These are phyloP conservation scores for Scolopax rusticola DNA, from an alignment of 2,797 vertebrate species.

Conservation along the genomic window DNA sequence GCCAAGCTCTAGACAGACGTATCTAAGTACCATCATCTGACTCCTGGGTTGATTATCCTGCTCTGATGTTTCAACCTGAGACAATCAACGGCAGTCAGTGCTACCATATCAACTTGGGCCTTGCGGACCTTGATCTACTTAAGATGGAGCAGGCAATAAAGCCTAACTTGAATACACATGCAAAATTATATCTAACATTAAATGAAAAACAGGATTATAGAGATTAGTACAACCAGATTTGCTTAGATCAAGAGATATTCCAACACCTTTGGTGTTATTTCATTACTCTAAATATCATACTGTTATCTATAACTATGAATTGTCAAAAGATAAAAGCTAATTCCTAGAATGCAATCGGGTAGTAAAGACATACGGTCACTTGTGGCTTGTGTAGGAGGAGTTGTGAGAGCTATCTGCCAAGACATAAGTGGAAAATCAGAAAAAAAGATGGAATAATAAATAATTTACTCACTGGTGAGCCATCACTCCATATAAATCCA, in stretches of 20 bases:
- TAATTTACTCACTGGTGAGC: constrained; percentile 85
- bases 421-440: background rate
- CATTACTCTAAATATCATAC: background rate
- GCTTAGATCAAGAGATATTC: background rate
- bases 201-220: background rate
- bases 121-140: background rate
- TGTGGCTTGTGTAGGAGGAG: background rate
- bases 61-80: background rate
- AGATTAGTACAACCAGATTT: background rate
- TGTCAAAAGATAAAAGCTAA: background rate
- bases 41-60: background rate
- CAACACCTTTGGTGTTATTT: background rate
- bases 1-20: background rate
- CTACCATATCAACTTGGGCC: background rate
- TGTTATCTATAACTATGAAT: background rate
- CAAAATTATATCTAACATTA: background rate
- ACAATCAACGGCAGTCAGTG: background rate
- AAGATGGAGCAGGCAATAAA: fast-evolving
- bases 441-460: background rate
- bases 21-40: background rate
- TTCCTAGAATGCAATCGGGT: background rate
- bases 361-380: background rate
- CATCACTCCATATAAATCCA: constrained; percentile 90
- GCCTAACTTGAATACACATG: background rate
- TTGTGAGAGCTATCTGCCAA: background rate